Evolutionary conservation across 2,797 vertebrate species (phyloP), one percentile per base, ranked within the genome.

Genomic region (Clarias platycephalus): DNA sequence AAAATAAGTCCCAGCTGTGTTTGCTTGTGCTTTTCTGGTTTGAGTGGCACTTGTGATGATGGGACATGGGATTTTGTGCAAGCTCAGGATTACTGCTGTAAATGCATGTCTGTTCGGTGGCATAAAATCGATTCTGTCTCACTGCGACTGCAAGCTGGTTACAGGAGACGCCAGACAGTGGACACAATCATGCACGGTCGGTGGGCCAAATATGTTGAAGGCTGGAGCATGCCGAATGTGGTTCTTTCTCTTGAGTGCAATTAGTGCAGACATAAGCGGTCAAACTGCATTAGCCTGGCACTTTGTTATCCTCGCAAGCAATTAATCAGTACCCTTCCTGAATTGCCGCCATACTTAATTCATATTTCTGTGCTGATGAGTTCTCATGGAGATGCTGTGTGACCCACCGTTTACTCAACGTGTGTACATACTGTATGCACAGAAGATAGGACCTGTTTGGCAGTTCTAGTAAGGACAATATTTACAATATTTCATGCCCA

Each of bases 301-400:
- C 85, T 92, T 88, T 89, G 90, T 92, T 93, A 87, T 91, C 91
- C 82, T 86, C 68, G 70, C 85, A 12, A 85, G 78, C 78, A 24
- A 87, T 87, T 89, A 91, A 92, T 92, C 90, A 90, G 88, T 86
- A 81, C 58, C 80, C 74, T 82, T 84, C 82, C 68, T 84, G 83
- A 88, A 82, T 53, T 71, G 77, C 86, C 82, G 49, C 49, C 74
- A 86, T 83, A 44, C 63, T 74, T 62, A 34, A 81, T 81, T 89
- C 81, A 84, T 83, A 85, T 87, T 70, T 71, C 72, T 78, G 55
- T 72, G 40, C 84, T 84, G 85, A 89, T 82, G 72, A 80, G 82
- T 84, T 72, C 66, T 81, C 81, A 75, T 49, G 53, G 72, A 81
- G 83, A 34, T 75, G 49, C 12, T 70, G 22, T 66, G 83, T 86